Evolutionary conservation across 2,888 invertebrate genomes (phyloP).

Genomic region (Pherbina coryleti): DNA sequence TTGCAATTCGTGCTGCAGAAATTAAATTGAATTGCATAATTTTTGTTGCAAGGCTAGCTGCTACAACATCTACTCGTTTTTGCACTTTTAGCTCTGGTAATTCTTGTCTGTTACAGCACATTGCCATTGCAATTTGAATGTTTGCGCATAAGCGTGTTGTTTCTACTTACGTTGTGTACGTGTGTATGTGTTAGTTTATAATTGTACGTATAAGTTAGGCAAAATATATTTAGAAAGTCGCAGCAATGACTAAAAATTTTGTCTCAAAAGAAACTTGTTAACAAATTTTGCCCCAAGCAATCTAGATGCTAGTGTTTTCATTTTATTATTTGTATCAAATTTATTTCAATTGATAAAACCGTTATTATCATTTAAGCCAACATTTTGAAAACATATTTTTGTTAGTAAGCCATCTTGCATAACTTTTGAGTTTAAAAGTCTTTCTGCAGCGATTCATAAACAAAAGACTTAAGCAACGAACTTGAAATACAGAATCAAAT

Average conservation of each 20-base stretch:
- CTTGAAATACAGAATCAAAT: background rate
- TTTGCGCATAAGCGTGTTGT: background rate
- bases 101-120: constrained; percentile 1
- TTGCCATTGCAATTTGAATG: background rate
- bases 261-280: background rate
- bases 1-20: constrained; percentile 36
- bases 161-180: too few relatives aligned
- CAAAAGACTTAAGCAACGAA: constrained; percentile 2
- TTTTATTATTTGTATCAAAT: background rate
- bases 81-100: background rate
- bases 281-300: background rate
- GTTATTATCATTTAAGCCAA: too few relatives aligned
- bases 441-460: background rate
- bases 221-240: background rate
- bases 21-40: constrained; percentile 37
- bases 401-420: too few relatives aligned
- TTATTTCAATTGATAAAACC: background rate
- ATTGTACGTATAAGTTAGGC: too few relatives aligned
- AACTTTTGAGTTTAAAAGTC: too few relatives aligned
- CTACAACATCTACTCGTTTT: background rate
- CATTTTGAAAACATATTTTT: too few relatives aligned
- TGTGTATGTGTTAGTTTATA: background rate
- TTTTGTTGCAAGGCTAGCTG: constrained; percentile 1
- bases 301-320: background rate
- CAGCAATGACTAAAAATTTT: background rate